Evolutionary conservation across 2,888 invertebrate species (phyloP).

Genomic region (Catonia carolina): DNA sequence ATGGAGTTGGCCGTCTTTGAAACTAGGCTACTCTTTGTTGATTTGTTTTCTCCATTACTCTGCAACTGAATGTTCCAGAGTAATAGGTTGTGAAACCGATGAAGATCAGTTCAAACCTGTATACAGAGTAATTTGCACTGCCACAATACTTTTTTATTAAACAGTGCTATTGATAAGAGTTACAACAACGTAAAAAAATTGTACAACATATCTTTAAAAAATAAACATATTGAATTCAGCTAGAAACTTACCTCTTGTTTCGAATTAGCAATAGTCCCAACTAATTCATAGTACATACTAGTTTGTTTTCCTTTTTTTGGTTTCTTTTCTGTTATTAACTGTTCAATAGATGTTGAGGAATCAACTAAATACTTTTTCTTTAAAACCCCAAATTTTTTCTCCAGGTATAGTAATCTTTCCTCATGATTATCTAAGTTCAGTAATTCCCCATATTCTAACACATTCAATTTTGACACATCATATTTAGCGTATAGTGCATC

Average conservation of each 20-base stretch:
- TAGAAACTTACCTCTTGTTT: neutral
- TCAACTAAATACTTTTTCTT: neutral
- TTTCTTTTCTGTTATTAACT: neutral
- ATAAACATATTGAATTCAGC: no score
- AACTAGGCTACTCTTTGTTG: no score
- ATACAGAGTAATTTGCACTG: no score
- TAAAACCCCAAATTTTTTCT: slow-evolving; percentile 1
- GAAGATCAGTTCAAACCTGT: no score
- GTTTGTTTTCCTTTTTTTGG: neutral
- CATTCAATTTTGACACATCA: neutral
- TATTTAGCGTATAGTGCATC: slow-evolving; percentile 1
- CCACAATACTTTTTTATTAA: no score
- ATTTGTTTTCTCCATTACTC: no score
- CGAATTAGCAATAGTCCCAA: neutral
- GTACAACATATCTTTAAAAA: no score
- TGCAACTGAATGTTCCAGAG: no score
- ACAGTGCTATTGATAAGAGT: no score
- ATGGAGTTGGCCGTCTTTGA: no score
- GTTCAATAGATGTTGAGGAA: neutral
- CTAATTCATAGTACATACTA: neutral
- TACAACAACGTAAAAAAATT: no score
- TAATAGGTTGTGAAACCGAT: no score
- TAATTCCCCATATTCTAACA: neutral
- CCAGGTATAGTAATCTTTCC: neutral
- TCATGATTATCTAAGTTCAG: neutral